phyloP scores from a whole-genome alignment of 2,113 vertebrate species.

The Chrysochloris asiatica region DNA sequence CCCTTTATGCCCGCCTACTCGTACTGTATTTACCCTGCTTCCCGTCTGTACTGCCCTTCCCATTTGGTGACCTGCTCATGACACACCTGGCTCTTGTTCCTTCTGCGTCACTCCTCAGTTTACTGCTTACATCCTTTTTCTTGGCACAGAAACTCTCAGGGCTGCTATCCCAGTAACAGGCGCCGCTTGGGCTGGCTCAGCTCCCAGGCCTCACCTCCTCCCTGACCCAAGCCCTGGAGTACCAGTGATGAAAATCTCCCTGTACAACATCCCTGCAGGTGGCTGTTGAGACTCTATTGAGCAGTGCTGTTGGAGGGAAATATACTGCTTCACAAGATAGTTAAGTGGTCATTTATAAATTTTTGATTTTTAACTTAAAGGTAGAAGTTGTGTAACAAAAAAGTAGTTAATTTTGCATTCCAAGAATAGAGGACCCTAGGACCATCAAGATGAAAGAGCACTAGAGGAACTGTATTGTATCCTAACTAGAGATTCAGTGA shows the following conservation, averaged over 20 bases:
- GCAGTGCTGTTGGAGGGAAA: not conserved
- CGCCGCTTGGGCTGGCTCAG: not conserved
- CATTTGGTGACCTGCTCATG: not conserved
- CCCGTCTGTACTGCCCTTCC: not conserved
- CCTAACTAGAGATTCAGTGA: too few relatives aligned
- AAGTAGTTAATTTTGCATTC: too few relatives aligned
- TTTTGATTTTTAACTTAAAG: too few relatives aligned
- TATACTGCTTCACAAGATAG: not conserved
- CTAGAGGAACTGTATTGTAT: too few relatives aligned
- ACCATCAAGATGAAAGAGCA: too few relatives aligned
- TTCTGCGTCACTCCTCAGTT: not conserved
- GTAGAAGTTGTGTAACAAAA: too few relatives aligned
- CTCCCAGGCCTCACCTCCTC: not conserved
- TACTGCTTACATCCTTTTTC: not conserved
- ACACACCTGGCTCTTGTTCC: not conserved
- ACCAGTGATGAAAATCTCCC: not conserved
- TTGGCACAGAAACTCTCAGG: not conserved
- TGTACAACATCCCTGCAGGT: not conserved
- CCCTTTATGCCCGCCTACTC: not conserved
- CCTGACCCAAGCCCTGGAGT: not conserved
- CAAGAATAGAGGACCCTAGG: too few relatives aligned
- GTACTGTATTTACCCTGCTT: not conserved
- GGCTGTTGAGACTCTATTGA: not conserved
- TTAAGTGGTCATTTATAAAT: too few relatives aligned
- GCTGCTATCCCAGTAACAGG: not conserved